Conservation (phyloP, 1,140 invertebrate genomes). For the Asbolus verrucosus region DNA sequence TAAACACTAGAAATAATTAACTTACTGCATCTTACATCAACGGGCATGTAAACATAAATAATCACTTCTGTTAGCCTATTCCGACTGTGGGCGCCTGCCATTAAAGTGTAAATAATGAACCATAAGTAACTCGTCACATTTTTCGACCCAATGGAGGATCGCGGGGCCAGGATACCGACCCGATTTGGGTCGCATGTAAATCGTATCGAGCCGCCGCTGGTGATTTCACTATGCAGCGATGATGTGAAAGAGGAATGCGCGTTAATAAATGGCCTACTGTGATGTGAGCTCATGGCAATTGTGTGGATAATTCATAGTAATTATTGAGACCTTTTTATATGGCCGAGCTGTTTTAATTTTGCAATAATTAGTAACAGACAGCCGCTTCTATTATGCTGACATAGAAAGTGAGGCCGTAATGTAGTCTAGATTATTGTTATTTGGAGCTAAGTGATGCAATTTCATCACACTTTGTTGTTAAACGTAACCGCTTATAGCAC, state of each 20-base stretch:
- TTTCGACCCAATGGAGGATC: background rate
- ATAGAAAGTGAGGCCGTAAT: constrained; percentile 36
- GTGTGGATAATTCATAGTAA: constrained; percentile 32
- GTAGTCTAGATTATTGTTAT: constrained; percentile 30
- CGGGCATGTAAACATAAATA: constrained; percentile 40
- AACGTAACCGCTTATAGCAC: background rate
- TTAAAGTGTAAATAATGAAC: too few species aligned
- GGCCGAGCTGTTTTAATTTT: constrained; percentile 33
- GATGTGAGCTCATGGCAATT: constrained; percentile 40
- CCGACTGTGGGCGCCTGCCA: background rate
- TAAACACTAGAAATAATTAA: constrained; percentile 49
- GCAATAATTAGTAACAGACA: constrained; percentile 40
- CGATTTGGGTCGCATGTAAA: background rate
- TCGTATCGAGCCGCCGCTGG: background rate
- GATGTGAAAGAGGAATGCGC: constrained; percentile 13
- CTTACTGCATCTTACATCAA: constrained; percentile 46
- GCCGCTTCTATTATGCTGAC: constrained; percentile 43
- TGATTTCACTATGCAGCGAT: too few species aligned
- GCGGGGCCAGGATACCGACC: too few species aligned
- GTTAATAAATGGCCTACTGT: constrained; percentile 42
- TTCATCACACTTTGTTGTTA: too few species aligned
- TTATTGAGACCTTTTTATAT: constrained; percentile 20
- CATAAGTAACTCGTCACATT: background rate
- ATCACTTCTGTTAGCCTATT: background rate
- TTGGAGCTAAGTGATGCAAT: constrained; percentile 37